Conservation (phyloP, 2,797 vertebrate genomes). For the Pampus argenteus region DNA sequence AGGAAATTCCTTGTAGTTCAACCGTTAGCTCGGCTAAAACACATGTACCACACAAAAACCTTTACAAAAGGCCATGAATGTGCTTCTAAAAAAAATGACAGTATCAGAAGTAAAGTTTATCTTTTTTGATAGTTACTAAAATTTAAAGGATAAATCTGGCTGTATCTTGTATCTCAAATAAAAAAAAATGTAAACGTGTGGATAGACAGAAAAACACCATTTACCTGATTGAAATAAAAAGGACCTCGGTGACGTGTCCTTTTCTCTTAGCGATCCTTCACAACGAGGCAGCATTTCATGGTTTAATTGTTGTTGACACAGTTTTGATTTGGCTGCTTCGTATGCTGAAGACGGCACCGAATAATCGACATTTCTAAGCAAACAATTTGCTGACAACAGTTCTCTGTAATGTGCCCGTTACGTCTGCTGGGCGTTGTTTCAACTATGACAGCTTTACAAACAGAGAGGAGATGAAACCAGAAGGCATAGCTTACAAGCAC, state of each 20-base stretch:
- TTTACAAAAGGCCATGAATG: too few relatives aligned
- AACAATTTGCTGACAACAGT: conserved; percentile 72
- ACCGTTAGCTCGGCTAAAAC: too few relatives aligned
- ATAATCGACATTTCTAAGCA: conserved; percentile 67
- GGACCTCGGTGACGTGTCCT: conserved; percentile 35
- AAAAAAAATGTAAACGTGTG: conserved; percentile 24
- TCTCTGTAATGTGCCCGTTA: conserved; percentile 62
- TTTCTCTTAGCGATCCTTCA: conserved; percentile 58
- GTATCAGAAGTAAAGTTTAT: too few relatives aligned
- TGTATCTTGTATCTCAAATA: not conserved
- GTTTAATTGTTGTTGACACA: conserved; percentile 71
- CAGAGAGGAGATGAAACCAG: conserved; percentile 61
- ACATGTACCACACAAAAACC: too few relatives aligned
- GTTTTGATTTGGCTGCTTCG: conserved; percentile 66
- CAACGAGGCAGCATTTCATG: conserved; percentile 50
- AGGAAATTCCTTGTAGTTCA: too few relatives aligned
- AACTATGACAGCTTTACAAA: conserved; percentile 69
- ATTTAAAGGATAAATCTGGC: too few relatives aligned
- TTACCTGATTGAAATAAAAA: conserved; percentile 48
- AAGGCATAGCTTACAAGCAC: conserved; percentile 59
- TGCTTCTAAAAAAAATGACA: too few relatives aligned
- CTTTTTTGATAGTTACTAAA: too few relatives aligned
- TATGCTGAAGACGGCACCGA: conserved; percentile 32
- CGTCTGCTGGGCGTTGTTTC: conserved; percentile 63
- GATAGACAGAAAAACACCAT: conserved; percentile 25